These are phyloP conservation scores for Pseudomyrmex dendroicus DNA, from an alignment of 1,140 invertebrate genomes.

Conservation along the genomic window DNA sequence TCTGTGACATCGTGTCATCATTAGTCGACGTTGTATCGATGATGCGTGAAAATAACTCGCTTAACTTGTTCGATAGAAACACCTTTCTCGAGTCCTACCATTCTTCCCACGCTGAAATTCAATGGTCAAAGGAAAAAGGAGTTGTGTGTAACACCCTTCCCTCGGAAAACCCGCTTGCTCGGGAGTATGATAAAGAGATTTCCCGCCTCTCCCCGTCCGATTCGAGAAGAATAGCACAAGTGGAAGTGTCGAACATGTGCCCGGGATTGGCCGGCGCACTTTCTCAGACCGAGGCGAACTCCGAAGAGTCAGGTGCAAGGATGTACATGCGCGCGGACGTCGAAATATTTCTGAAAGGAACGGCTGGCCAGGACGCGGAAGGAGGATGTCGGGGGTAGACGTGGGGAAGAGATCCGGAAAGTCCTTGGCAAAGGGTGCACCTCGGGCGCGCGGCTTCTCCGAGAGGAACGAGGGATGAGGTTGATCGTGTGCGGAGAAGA, in stretches of 20 bases:
- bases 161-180: conserved; percentile 42
- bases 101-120: background rate
- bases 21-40: background rate
- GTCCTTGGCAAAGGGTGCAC: conserved; percentile 61
- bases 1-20: background rate
- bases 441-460: conserved; percentile 34
- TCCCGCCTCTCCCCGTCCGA: conserved; percentile 12
- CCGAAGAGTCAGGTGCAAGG: conserved; percentile 61
- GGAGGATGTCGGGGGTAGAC: conserved; percentile 13
- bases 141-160: conserved; percentile 31
- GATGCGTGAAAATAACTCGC: conserved; percentile 12
- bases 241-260: conserved; percentile 70
- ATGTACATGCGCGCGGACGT: conserved; percentile 64
- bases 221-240: conserved; percentile 63
- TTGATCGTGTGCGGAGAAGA: conserved; percentile 62
- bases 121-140: conserved; percentile 42
- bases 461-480: conserved; percentile 36
- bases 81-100: conserved; percentile 3
- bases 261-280: conserved; percentile 64
- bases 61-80: conserved; percentile 7
- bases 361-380: conserved; percentile 58
- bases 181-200: conserved; percentile 71
- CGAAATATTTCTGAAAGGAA: conserved; percentile 74
- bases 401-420: conserved; percentile 54
- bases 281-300: conserved; percentile 40